Evolutionary conservation across 2,888 invertebrate genomes (phyloP).

Genomic region (Lysandra bellargus): DNA sequence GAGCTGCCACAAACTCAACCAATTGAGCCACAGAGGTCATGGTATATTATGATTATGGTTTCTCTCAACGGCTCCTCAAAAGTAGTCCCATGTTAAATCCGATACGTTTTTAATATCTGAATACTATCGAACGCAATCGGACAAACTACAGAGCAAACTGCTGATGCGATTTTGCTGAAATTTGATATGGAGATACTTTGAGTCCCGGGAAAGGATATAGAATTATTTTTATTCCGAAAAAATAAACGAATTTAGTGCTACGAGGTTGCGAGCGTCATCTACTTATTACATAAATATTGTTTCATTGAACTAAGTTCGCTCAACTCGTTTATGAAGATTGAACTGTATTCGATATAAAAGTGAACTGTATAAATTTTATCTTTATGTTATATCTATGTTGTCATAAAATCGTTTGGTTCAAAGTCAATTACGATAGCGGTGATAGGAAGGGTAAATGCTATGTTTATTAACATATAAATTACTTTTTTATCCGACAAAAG

Average conservation of each 20-base stretch:
- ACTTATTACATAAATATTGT: neutral
- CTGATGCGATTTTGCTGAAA: no score
- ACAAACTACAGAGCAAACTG: no score
- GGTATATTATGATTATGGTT: no score
- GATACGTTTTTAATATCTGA: no score
- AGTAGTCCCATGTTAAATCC: no score
- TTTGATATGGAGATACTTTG: no score
- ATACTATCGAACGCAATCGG: no score
- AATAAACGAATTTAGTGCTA: neutral
- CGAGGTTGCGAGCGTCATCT: no score
- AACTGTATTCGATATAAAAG: neutral
- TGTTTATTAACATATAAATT: constrained; percentile 22
- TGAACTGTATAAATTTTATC: neutral
- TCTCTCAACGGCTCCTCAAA: no score
- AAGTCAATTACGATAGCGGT: constrained; percentile 44
- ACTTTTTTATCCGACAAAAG: constrained; percentile 9
- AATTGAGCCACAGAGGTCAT: no score
- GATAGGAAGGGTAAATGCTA: constrained; percentile 15
- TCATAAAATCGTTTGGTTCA: constrained; percentile 36
- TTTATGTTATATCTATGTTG: constrained; percentile 21
- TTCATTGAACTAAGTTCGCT: neutral
- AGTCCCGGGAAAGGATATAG: no score
- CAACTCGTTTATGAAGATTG: neutral
- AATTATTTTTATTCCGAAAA: neutral
- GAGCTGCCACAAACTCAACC: no score